phyloP scores from a whole-genome alignment of 2,113 vertebrate species.

The Microcebus tavaratra region DNA sequence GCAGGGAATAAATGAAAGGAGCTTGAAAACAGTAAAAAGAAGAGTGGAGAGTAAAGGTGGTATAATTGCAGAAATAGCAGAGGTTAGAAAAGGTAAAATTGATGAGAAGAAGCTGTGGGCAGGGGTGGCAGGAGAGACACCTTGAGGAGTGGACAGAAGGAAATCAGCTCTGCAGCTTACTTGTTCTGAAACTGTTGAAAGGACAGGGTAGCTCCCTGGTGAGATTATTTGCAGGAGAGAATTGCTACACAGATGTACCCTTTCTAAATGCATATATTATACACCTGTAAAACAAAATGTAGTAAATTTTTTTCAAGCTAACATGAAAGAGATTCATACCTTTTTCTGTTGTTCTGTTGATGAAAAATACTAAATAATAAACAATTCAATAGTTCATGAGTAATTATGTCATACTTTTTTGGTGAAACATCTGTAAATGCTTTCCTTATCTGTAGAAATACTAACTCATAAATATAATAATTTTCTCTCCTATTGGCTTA shows the following conservation, averaged over 20 bases:
- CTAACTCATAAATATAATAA: neutral
- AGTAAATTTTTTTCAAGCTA: neutral
- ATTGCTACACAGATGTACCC: neutral
- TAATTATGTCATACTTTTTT: neutral
- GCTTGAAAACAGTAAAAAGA: neutral
- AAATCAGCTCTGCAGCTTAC: neutral
- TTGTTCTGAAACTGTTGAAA: neutral
- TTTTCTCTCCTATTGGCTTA: neutral
- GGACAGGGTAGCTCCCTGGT: neutral
- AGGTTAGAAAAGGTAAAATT: neutral
- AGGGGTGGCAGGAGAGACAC: neutral
- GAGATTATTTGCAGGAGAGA: neutral
- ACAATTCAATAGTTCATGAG: neutral
- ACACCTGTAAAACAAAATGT: neutral
- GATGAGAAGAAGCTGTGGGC: neutral
- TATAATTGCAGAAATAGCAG: neutral
- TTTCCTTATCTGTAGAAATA: constrained; percentile 20
- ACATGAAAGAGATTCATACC: neutral
- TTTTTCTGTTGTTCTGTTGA: neutral
- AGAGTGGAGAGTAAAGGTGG: neutral
- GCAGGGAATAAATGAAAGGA: neutral
- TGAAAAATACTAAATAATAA: constrained; percentile 21
- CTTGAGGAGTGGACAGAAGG: neutral
- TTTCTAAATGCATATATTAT: neutral
- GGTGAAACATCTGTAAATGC: neutral